Conservation (phyloP, 1,140 invertebrate species). For the Philotrypesis tridentata region DNA sequence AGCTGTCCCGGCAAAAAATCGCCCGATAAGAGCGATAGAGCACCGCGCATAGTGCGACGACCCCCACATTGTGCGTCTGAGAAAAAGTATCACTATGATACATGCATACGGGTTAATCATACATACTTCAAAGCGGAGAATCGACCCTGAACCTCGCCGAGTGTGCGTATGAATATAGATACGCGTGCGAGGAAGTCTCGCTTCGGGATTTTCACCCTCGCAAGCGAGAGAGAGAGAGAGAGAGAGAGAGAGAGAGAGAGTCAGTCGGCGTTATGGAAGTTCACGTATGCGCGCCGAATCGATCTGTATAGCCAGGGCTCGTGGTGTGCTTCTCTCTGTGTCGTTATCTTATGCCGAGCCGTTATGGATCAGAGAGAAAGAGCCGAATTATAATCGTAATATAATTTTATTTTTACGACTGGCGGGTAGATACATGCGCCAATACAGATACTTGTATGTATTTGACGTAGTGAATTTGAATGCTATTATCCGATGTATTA, state of each 20-base stretch:
- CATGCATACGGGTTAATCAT: too few relatives aligned
- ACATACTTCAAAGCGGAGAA: background rate
- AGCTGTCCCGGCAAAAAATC: background rate
- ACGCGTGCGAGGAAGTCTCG: background rate
- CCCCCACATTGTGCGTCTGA: background rate
- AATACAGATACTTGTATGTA: background rate
- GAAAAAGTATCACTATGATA: background rate
- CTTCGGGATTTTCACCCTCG: conserved; percentile 20
- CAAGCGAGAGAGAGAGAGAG: background rate
- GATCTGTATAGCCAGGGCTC: background rate
- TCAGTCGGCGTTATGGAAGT: too few relatives aligned
- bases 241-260: background rate
- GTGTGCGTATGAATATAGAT: background rate
- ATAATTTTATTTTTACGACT: background rate
- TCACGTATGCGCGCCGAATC: background rate
- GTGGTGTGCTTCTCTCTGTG: too few relatives aligned
- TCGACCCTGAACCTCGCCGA: conserved; percentile 35
- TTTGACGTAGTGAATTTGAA: background rate
- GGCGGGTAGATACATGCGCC: background rate
- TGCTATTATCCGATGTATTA: background rate
- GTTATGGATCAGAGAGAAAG: background rate
- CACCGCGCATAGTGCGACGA: conserved; percentile 2
- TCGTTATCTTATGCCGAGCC: background rate
- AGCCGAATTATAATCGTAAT: background rate
- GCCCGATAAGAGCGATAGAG: conserved; percentile 14